Conservation (phyloP, 2,888 invertebrate species). For the Corythucha ciliata region DNA sequence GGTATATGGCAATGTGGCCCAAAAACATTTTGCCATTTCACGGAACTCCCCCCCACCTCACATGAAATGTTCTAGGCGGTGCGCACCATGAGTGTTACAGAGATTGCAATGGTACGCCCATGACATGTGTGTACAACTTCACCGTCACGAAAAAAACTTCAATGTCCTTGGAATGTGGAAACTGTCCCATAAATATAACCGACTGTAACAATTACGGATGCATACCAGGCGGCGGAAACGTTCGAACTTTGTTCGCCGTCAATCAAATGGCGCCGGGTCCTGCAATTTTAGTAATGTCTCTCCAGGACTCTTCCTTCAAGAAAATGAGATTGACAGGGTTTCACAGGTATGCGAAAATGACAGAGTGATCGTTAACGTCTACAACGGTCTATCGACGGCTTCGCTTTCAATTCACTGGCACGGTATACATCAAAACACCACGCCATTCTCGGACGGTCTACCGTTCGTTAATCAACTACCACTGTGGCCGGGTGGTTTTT, state of each 20-base stretch:
- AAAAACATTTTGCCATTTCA: too few relatives aligned
- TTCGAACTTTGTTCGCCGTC: constrained; percentile 36
- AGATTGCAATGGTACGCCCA: constrained; percentile 31
- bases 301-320: not conserved
- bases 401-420: constrained; percentile 48
- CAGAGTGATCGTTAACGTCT: constrained; percentile 42
- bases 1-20: too few relatives aligned
- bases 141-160: constrained; percentile 36
- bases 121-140: constrained; percentile 36
- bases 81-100: constrained; percentile 36
- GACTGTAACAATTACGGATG: constrained; percentile 59
- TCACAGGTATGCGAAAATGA: constrained; percentile 45
- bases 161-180: constrained; percentile 36
- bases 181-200: constrained; percentile 47
- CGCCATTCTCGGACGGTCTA: constrained; percentile 44
- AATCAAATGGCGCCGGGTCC: constrained; percentile 39
- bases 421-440: constrained; percentile 41
- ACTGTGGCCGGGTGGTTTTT: constrained; percentile 41
- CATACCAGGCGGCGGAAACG: constrained; percentile 37
- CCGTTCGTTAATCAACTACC: constrained; percentile 43
- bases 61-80: constrained; percentile 11
- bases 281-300: constrained; percentile 37
- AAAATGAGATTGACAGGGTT: too few relatives aligned
- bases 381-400: constrained; percentile 42
- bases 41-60: too few relatives aligned